Evolutionary conservation across 1,140 invertebrate species (phyloP), one percentile per base, ranked within the genome.

Genomic region (Drosophila erecta): DNA sequence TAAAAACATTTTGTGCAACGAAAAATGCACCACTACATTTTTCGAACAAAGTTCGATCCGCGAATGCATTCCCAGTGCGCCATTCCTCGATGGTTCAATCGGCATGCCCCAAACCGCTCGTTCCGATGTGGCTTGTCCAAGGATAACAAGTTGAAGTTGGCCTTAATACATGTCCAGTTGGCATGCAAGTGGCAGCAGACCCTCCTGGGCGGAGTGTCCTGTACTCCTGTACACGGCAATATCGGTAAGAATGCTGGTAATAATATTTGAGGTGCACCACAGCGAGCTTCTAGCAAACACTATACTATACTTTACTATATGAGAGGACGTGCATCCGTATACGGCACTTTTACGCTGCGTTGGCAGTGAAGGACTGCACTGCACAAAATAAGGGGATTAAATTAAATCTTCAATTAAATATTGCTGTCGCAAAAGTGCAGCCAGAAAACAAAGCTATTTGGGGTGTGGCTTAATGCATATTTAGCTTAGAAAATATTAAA

Each of bases 161-260:
- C 78, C 80, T 81, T 86, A 85, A 85, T 78, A 78, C 83, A 81
- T 75, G 81, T 85, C 83, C 81, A 87, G 83, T 66, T 85, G 79
- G 77, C 71, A 72, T 79, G 77, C 53, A 60, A 80, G 55, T 75
- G 70, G 71, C 56, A 57, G 67, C 60, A 14, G 43, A 8, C n/a
- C 20, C 27, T 37, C 44, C 58, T 6, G 24, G 35, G 17, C n/a
- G 17, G 35, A 43, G 46, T 51, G 66, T 74, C 55, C 66, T 66
- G 62, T 80, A 67, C 56, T 74, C 55, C 66, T 66, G 62, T 80
- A 67, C 59, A 85, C 74, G 69, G 67, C 81, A 85, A 85, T 87
- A 86, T 81, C 81, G 65, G 74, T 79, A 75, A 87, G 80, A 86
- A 86, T 86, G 75, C 79, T 65, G 66, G 83, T 87, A 86, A 86